Conservation (phyloP, 2,797 vertebrate species). For the Cossypha polioptera region DNA sequence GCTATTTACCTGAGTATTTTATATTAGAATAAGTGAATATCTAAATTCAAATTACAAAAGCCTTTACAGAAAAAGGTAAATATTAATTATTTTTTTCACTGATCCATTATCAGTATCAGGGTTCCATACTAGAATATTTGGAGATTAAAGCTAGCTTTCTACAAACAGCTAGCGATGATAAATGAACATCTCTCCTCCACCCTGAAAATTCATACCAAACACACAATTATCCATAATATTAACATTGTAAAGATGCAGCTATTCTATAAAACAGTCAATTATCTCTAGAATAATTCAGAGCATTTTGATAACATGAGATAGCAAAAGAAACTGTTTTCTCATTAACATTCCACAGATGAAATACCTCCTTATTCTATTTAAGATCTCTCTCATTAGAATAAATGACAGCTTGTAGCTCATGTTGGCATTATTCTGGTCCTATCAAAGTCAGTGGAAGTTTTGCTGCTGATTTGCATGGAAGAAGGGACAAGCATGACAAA, state of each 20-base stretch:
- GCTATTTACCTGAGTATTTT: neutral
- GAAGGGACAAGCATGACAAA: conserved; percentile 34
- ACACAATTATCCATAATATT: conserved; percentile 19
- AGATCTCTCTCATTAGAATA: conserved; percentile 49
- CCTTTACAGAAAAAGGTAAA: neutral
- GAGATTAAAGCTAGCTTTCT: conserved; percentile 44
- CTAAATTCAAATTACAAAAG: conserved; percentile 11
- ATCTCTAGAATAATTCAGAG: conserved; percentile 36
- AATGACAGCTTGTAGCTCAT: conserved; percentile 66
- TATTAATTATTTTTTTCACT: conserved; percentile 32
- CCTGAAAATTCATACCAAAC: conserved; percentile 13
- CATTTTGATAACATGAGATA: conserved; percentile 42
- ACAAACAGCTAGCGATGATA: conserved; percentile 31
- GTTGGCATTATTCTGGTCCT: neutral
- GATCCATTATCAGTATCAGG: neutral
- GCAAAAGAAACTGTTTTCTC: conserved; percentile 43
- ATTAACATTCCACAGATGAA: conserved; percentile 45
- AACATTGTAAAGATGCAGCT: neutral
- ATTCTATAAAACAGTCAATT: conserved; percentile 11
- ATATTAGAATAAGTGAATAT: neutral
- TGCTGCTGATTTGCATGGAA: conserved; percentile 29
- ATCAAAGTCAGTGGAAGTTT: conserved; percentile 12
- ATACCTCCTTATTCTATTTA: conserved; percentile 31
- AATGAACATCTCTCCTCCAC: neutral
- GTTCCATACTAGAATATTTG: conserved; percentile 42